Evolutionary conservation across 2,888 invertebrate species (phyloP), one percentile per base, ranked within the genome.

Genomic region (Hyposoter dolosus): DNA sequence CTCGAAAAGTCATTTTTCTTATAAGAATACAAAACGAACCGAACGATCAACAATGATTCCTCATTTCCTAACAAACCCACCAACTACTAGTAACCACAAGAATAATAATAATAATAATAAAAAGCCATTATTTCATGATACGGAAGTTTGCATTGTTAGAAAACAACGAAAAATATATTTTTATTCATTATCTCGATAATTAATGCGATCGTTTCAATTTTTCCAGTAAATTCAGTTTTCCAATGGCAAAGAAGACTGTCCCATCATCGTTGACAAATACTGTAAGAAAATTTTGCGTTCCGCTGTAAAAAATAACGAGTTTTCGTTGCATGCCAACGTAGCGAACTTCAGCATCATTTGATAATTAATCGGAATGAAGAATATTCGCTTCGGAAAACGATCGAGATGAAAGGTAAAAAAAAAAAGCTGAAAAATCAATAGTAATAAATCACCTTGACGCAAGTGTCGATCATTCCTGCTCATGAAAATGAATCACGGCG

Each of bases 391-490:
- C 28, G 9, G 56, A 60, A 60, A 60, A 3, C 56, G 17, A 23
- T 1, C 10, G 19, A 60, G 56, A 56, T 56, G 23, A 9, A n/a
- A 50, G n/a, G n/a, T 17, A 10, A n/a, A 56, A 43, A 56, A 81
- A 81, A 17, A 56, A 56, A 2, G 53, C 5, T 19, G 17, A 50
- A 68, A 50, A 60, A 56, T 71, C 28, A 63, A 68, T 50, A 71
- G 35, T 35, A 10, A 66, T 66, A 75, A 82, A 83, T 83, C 83
- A 83, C 83, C 83, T 83, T 83, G 72, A 65, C 50, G 69, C 7
- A 47, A 78, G 72, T 19, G 71, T 74, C 72, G 78, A 47, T 83
- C 83, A 78, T 35, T 83, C 72, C 56, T 78, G 72, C 47, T 65
- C 72, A 69, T 40, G 56, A 43, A 40, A 53, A 71, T 79, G 69